These are phyloP conservation scores for Melipona bicolor DNA, from an alignment of 2,888 invertebrate species.

Conservation along the genomic window DNA sequence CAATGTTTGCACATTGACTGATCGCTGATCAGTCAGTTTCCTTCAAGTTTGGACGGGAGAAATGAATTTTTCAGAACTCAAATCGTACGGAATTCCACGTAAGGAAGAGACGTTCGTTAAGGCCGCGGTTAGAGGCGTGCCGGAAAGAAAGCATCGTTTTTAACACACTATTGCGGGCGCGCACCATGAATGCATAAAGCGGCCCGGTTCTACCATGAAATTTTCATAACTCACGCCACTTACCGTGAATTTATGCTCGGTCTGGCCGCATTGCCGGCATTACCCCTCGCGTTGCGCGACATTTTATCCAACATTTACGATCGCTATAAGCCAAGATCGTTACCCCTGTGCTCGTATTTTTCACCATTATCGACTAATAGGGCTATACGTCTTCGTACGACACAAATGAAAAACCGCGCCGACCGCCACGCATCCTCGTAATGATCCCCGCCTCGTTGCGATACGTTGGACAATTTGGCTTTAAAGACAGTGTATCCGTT, in stretches of 20 bases:
- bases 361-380: slow-evolving; percentile 78
- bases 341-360: slow-evolving; percentile 72
- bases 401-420: slow-evolving; percentile 75
- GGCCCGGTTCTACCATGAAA: slow-evolving; percentile 66
- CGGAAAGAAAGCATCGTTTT: slow-evolving; percentile 36
- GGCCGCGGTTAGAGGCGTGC: neutral
- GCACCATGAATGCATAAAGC: slow-evolving; percentile 64
- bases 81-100: neutral
- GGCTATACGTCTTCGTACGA: slow-evolving; percentile 71
- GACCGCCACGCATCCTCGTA: slow-evolving; percentile 59
- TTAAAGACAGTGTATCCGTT: neutral
- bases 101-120: neutral
- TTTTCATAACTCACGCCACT: slow-evolving; percentile 74
- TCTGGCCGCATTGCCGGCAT: slow-evolving; percentile 58
- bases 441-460: slow-evolving; percentile 44
- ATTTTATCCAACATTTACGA: slow-evolving; percentile 78
- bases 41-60: no score
- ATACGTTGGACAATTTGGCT: slow-evolving; percentile 43
- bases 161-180: slow-evolving; percentile 44
- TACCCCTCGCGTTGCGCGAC: slow-evolving; percentile 70
- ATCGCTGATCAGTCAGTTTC: no score
- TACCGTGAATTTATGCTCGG: slow-evolving; percentile 66
- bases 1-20: no score
- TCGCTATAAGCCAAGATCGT: slow-evolving; percentile 76
- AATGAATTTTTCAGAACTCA: neutral